These are phyloP conservation scores for Heliothis subflexa DNA, from an alignment of 1,140 invertebrate species.

Conservation along the genomic window DNA sequence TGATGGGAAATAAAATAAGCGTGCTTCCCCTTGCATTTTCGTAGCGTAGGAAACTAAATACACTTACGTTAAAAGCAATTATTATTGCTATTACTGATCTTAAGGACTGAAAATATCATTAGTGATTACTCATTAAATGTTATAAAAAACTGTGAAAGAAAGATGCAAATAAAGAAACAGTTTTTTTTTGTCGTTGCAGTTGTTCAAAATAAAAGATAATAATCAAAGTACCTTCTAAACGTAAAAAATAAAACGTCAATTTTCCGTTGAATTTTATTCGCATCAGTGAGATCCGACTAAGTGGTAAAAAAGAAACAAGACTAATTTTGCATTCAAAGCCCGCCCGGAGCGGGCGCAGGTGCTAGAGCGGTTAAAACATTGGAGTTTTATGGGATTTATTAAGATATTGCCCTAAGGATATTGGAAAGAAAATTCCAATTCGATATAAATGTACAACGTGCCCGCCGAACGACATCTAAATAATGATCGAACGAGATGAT, in stretches of 20 bases:
- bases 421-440: conserved; percentile 71
- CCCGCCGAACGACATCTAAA: conserved; percentile 48
- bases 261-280: conserved; percentile 77
- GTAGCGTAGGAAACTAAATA: background rate
- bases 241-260: conserved; percentile 69
- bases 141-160: too few relatives aligned
- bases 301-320: conserved; percentile 85
- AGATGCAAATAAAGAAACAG: background rate
- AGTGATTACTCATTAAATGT: background rate
- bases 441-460: conserved; percentile 61
- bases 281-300: conserved; percentile 72
- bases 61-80: background rate
- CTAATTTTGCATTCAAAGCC: conserved; percentile 84
- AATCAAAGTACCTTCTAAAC: conserved; percentile 57
- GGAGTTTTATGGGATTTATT: conserved; percentile 84
- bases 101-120: too few relatives aligned
- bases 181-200: background rate
- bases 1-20: conserved; percentile 30
- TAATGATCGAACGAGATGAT: conserved; percentile 52
- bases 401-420: conserved; percentile 80
- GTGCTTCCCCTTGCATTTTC: background rate
- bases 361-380: conserved; percentile 81
- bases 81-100: background rate
- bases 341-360: conserved; percentile 78
- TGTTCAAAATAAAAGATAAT: conserved; percentile 37